Evolutionary conservation across 2,888 invertebrate species (phyloP), one percentile per base, ranked within the genome.

Genomic region (Dexiosoma caninum): DNA sequence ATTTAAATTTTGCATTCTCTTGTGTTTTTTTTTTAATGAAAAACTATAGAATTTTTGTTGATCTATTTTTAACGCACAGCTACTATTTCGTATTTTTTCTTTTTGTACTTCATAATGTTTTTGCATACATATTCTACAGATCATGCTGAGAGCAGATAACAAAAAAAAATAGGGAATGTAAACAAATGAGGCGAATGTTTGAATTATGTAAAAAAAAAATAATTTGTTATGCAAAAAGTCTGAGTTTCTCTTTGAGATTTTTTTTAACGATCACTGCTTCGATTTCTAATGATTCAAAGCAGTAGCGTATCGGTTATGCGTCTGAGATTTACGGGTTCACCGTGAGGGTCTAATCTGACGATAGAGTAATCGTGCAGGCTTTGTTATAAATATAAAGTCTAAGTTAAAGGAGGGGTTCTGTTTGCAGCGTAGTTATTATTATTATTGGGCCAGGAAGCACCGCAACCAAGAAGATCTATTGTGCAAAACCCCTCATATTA

Each of bases 61-160:
- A 46, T 72, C 72, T 81, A 81, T 81, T 78, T 81, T 72, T 81
- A 81, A 81, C 72, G 69, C 72, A 64, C 37, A 76, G 79, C 79
- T 75, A 70, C 37, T 49, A 59, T 46, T 74, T 69, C 57, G 27
- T 55, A 69, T 69, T 64, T 40, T 51, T 49, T 46, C 53, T 21
- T 23, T 40, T n/a, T 57, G 35, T 6, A 49, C 21, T 14, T 46
- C 62, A 19, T 35, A 19, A 12, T 44, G 27, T 27, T 35, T 64
- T 21, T 40, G 37, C 55, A 21, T 40, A 32, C 55, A 21, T 55
- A 23, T 67, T 35, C 49, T 51, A n/a, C 32, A 49, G 53, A 51
- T 51, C 49, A 46, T 32, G 35, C 35, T 19, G 62, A 57, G 76
- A 62, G n/a, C 4, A 62, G 14, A 55, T 55, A 51, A n/a, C 27